These are phyloP conservation scores for Clepsis dumicolana DNA, from an alignment of 2,888 invertebrate species.

Conservation along the genomic window DNA sequence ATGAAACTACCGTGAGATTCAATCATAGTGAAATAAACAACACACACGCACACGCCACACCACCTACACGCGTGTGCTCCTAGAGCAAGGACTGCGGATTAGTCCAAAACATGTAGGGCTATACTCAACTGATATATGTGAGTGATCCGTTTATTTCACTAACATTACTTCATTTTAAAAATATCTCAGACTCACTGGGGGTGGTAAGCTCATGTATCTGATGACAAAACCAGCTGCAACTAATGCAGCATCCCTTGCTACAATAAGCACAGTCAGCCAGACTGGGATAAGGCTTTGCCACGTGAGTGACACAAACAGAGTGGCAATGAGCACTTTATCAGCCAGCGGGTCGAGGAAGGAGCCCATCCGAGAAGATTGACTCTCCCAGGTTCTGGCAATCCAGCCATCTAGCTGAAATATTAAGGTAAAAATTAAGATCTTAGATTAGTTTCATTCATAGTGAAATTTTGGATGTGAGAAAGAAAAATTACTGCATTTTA, in stretches of 20 bases:
- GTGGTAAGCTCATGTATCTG: slow-evolving; percentile 95
- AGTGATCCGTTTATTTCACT: too few relatives aligned
- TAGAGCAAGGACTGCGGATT: too few relatives aligned
- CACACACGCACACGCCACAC: too few relatives aligned
- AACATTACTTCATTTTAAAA: neutral
- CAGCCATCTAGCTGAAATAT: slow-evolving; percentile 94
- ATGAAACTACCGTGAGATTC: too few relatives aligned
- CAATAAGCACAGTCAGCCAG: slow-evolving; percentile 92
- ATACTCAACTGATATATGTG: too few relatives aligned
- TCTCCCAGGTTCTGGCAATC: slow-evolving; percentile 96
- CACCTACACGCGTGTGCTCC: too few relatives aligned
- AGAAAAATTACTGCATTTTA: too few relatives aligned
- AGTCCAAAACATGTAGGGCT: too few relatives aligned
- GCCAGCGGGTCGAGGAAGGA: slow-evolving; percentile 98
- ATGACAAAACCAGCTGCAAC: slow-evolving; percentile 95
- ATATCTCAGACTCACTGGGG: slow-evolving; percentile 89
- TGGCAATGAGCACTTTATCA: slow-evolving; percentile 97
- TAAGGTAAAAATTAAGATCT: neutral
- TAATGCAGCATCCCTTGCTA: slow-evolving; percentile 93
- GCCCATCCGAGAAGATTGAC: slow-evolving; percentile 96
- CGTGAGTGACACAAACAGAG: slow-evolving; percentile 94
- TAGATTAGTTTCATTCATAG: neutral
- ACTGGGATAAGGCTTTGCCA: slow-evolving; percentile 94
- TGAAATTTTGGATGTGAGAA: too few relatives aligned
- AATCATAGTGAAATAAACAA: too few relatives aligned